These are phyloP conservation scores for Lymantria dispar DNA, from an alignment of 2,888 invertebrate species.

Conservation along the genomic window DNA sequence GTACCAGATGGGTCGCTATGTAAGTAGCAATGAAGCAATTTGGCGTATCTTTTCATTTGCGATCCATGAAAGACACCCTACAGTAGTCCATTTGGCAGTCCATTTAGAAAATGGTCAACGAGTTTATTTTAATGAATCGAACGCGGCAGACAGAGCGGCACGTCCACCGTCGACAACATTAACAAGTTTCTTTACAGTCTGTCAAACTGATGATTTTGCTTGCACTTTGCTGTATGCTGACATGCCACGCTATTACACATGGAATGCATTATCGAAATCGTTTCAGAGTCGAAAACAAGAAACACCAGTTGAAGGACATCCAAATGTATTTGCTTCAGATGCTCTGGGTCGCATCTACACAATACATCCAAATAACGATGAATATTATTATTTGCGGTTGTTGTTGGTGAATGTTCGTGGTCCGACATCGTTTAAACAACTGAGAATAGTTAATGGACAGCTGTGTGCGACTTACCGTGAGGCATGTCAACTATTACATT, in stretches of 20 bases:
- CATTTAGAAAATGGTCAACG: conserved; percentile 14
- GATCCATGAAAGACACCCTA: conserved; percentile 17
- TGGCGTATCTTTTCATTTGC: conserved; percentile 12
- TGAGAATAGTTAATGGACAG: conserved; percentile 24
- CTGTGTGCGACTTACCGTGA: conserved; percentile 18
- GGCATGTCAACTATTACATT: conserved; percentile 15
- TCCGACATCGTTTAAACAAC: conserved; percentile 6
- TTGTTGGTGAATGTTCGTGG: conserved; percentile 1
- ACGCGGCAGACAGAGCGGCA: conserved; percentile 8
- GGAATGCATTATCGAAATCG: conserved; percentile 2
- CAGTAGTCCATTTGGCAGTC: conserved; percentile 19
- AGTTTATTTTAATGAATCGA: conserved; percentile 10
- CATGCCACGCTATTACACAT: conserved; percentile 1
- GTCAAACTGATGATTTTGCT: conserved; percentile 12
- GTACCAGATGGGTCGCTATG: conserved; percentile 29
- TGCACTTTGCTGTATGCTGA: conserved; percentile 1
- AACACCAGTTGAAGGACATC: conserved; percentile 24
- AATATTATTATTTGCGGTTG: not conserved
- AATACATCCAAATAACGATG: conserved; percentile 1
- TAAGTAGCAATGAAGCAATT: conserved; percentile 30
- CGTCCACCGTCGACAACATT: conserved; percentile 14
- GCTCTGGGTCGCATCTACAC: conserved; percentile 17
- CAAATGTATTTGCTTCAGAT: conserved; percentile 22
- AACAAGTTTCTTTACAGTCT: conserved; percentile 24
- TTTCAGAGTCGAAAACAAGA: conserved; percentile 10